Evolutionary conservation across 2,888 invertebrate genomes (phyloP).

Genomic region (Dolichopus griseipennis): DNA sequence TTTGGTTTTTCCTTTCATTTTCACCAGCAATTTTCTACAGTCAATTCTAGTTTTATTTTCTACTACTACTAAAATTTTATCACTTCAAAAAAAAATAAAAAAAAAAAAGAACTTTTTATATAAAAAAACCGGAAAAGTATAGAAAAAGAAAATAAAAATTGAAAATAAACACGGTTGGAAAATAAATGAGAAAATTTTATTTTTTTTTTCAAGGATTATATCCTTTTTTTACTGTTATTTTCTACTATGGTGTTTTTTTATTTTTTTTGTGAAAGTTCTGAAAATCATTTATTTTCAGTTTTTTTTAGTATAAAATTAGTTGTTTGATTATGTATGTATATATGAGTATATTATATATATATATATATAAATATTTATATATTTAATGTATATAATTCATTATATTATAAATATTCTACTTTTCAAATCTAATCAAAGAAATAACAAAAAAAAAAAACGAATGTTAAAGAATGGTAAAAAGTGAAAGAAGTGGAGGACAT

Average conservation of each 20-base stretch:
- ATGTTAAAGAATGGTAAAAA: too few relatives aligned
- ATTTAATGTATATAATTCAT: too few relatives aligned
- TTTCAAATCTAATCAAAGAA: too few relatives aligned
- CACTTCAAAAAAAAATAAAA: neutral
- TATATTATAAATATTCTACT: too few relatives aligned
- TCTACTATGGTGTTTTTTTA: neutral
- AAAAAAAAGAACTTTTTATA: neutral
- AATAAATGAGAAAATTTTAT: neutral
- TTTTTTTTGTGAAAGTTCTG: neutral
- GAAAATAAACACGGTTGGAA: slow-evolving; percentile 4
- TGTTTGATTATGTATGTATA: too few relatives aligned
- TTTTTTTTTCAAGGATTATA: slow-evolving; percentile 3
- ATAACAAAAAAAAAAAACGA: too few relatives aligned
- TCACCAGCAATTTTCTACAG: neutral
- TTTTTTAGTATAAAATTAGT: neutral
- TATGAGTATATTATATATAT: too few relatives aligned
- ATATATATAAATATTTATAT: too few relatives aligned
- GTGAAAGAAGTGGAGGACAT: neutral
- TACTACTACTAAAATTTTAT: neutral
- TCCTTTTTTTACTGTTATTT: neutral
- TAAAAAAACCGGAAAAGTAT: neutral
- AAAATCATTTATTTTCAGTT: neutral
- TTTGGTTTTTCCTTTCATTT: neutral
- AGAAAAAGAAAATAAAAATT: neutral
- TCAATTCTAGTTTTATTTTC: neutral